These are phyloP conservation scores for Oscheius sp. DNA, from an alignment of 1,140 invertebrate species.

Conservation along the genomic window DNA sequence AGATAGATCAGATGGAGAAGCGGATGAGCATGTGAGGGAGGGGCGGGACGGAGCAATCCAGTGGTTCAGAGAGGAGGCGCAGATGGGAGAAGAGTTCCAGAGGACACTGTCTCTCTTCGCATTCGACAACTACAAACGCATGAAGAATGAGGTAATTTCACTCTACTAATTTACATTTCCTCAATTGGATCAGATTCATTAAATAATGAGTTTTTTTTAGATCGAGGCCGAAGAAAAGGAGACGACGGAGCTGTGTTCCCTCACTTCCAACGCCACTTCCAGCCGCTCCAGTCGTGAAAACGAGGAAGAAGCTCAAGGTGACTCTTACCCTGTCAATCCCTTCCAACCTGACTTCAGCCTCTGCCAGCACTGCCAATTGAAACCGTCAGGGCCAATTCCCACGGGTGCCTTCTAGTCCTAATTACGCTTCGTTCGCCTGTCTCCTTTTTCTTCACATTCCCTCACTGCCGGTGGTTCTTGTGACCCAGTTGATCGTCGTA, in stretches of 20 bases:
- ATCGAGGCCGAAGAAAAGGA: conserved; percentile 13
- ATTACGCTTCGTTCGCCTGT: no score
- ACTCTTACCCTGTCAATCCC: no score
- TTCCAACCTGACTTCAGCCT: no score
- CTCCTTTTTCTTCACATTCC: no score
- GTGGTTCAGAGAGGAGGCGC: conserved; percentile 11
- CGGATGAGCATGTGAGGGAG: conserved; percentile 16
- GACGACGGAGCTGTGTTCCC: conserved; percentile 7
- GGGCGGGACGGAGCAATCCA: no score
- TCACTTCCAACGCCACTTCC: not conserved
- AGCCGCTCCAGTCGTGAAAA: not conserved
- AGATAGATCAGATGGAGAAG: conserved; percentile 32
- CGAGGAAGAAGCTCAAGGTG: not conserved
- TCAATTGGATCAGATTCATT: no score
- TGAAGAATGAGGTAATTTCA: not conserved
- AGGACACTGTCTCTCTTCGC: conserved; percentile 7
- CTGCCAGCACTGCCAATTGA: no score
- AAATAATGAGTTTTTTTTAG: not conserved
- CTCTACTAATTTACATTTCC: no score
- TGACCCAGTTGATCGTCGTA: no score
- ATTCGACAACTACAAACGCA: conserved; percentile 1
- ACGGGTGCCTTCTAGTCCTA: no score
- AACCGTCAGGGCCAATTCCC: no score
- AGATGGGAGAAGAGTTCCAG: conserved; percentile 9
- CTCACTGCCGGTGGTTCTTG: no score